Conservation (phyloP, 1,140 invertebrate genomes). For the Spodoptera litura region DNA sequence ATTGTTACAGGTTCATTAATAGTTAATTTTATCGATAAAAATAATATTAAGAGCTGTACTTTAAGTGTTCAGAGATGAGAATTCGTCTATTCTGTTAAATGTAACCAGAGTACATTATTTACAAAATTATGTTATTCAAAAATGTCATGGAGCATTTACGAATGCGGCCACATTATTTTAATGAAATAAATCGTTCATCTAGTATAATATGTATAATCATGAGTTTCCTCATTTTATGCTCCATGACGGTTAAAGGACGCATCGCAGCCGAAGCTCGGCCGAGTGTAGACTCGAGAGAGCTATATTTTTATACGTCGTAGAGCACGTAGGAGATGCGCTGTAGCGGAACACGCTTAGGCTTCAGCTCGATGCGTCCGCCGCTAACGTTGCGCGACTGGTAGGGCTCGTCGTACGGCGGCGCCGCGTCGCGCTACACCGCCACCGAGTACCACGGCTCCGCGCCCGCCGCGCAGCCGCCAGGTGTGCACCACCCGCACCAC, state of each 20-base stretch:
- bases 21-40: constrained; percentile 82
- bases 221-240: constrained; percentile 62
- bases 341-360: constrained; percentile 50
- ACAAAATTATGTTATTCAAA: constrained; percentile 63
- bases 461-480: constrained; percentile 74
- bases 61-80: constrained; percentile 85
- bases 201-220: constrained; percentile 6
- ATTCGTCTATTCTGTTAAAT: constrained; percentile 79
- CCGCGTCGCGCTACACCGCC: constrained; percentile 78
- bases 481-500: constrained; percentile 84
- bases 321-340: constrained; percentile 19
- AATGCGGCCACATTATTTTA: constrained; percentile 56
- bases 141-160: constrained; percentile 61
- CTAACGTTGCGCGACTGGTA: constrained; percentile 68
- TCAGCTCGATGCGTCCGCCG: constrained; percentile 55
- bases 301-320: constrained; percentile 65
- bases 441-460: constrained; percentile 75
- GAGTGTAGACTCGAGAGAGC: constrained; percentile 55
- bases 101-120: constrained; percentile 76
- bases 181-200: constrained; percentile 20
- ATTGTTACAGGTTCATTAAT: constrained; percentile 86
- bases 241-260: constrained; percentile 62
- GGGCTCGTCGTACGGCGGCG: constrained; percentile 85
- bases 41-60: constrained; percentile 86
- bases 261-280: constrained; percentile 59